Evolutionary conservation across 2,888 invertebrate genomes (phyloP), one percentile per base, ranked within the genome.

Genomic region (Yponomeuta sedellus): DNA sequence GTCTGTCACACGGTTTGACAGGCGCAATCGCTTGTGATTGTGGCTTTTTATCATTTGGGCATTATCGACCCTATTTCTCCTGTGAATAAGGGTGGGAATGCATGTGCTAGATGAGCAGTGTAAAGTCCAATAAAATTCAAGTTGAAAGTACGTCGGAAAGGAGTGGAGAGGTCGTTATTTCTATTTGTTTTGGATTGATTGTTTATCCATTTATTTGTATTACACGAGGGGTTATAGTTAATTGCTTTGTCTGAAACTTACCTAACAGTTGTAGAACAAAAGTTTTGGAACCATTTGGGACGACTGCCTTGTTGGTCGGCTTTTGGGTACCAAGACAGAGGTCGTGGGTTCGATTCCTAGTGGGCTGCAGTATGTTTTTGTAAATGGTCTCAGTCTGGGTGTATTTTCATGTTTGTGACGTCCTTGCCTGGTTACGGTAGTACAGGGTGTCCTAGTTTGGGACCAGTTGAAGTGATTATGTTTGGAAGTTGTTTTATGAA

Each of bases 1-100:
- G 80, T 78, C 80, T 75, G 71, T 79, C 77, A 69, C 61, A 16
- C 44, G 16, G 44, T 52, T 52, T 52, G 44, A 52, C 44, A 10
- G 44, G 44, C 44, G 16, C 44, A 52, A 52, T 52, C 16, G 44
- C 44, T 52, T 52, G 16, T 16, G 44, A 52, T 52, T 52, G 5
- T 12, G 44, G 4, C 12, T 3, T 16, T 52, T 52, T 52, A n/a
- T 2, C 12, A 2, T 52, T 4, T 16, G 12, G 0, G 16, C 16
- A 52, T 52, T 52, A 0, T 52, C 44, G 8, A 52, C 44, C 44
- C 44, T 52, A 16, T 16, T 2, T 12, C 5, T 16, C 16, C 2
- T 52, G 44, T 16, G 16, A 52, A 52, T 52, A 16, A 52, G 5
- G 16, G 12, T 16, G 44, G 5, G 44, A 16, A 16, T 52, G 44